These are phyloP conservation scores for Meriones psammophilus DNA, from an alignment of 2,797 vertebrate species.

Conservation along the genomic window DNA sequence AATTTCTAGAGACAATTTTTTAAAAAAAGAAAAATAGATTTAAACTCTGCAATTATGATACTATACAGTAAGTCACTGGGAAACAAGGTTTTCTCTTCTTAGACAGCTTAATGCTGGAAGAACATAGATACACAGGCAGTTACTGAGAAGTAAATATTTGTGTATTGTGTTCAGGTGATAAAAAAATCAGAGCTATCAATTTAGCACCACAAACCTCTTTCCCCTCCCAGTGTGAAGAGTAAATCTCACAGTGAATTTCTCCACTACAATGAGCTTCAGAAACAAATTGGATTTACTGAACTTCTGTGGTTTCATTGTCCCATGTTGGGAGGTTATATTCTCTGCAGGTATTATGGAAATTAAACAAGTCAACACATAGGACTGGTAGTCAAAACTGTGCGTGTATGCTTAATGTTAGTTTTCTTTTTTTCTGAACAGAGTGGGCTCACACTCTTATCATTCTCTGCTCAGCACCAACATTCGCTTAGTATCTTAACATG, in stretches of 20 bases:
- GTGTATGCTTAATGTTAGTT: background rate
- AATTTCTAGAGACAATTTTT: background rate
- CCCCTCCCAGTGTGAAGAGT: background rate
- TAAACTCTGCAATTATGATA: background rate
- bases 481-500: background rate
- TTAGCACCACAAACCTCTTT: no score
- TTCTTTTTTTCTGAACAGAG: background rate
- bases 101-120: background rate
- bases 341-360: background rate
- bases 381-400: no score
- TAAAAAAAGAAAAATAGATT: background rate
- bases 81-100: background rate
- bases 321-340: background rate
- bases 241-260: background rate
- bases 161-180: background rate
- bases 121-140: background rate
- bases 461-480: fast-evolving
- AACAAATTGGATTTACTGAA: background rate
- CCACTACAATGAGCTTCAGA: background rate
- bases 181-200: fast-evolving
- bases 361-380: background rate
- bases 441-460: fast-evolving
- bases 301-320: background rate
- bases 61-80: background rate
- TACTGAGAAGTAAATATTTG: background rate